phyloP scores from a whole-genome alignment of 2,797 vertebrate species.

The Parambassis ranga region DNA sequence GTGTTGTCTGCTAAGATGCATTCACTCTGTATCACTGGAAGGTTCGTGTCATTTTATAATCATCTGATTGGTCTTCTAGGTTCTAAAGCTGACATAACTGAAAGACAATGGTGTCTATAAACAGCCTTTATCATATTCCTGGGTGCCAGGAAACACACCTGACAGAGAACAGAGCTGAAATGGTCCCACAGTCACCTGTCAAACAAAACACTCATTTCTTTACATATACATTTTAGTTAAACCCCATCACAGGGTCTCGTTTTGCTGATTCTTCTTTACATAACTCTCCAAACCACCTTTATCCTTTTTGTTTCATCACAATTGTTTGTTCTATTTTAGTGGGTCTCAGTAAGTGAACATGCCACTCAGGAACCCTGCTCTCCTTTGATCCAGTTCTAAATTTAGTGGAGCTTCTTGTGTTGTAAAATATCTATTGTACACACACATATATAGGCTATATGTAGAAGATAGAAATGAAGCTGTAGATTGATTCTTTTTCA shows the following conservation, averaged over 20 bases:
- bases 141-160: constrained; percentile 14
- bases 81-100: not conserved
- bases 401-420: constrained; percentile 40
- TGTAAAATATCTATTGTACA: constrained; percentile 36
- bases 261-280: constrained; percentile 17
- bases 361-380: constrained; percentile 23
- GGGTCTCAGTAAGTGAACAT: constrained; percentile 23
- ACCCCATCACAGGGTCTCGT: not conserved
- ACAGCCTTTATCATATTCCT: constrained; percentile 14
- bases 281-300: not conserved
- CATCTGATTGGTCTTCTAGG: constrained; percentile 5
- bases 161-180: constrained; percentile 34
- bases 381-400: constrained; percentile 40
- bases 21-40: not conserved
- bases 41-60: too few relatives aligned
- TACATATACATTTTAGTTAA: constrained; percentile 19
- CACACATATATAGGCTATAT: too few relatives aligned
- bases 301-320: constrained; percentile 1
- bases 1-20: constrained; percentile 3
- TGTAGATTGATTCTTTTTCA: not conserved
- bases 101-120: not conserved
- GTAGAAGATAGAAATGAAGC: not conserved
- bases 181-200: constrained; percentile 20
- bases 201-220: constrained; percentile 3
- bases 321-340: constrained; percentile 34